Conservation (phyloP, 2,888 invertebrate species). For the Poecilus cupreus region DNA sequence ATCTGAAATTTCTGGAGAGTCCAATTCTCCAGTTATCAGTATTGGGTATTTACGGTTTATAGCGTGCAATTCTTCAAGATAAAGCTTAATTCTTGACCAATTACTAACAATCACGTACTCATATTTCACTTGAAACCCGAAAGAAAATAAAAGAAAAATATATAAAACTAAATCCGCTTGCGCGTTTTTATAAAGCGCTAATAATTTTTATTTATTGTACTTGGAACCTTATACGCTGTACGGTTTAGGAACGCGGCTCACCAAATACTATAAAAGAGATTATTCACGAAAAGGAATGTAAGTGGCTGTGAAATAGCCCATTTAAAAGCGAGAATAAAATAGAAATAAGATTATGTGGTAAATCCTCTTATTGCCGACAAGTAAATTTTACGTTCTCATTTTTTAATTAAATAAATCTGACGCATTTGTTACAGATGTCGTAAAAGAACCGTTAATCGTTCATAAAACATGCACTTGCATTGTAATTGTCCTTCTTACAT, state of each 20-base stretch:
- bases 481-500: background rate
- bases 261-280: conserved; percentile 20
- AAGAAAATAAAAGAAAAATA: conserved; percentile 20
- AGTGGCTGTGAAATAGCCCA: conserved; percentile 53
- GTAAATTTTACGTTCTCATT: conserved; percentile 16
- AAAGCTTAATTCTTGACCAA: conserved; percentile 4
- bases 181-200: conserved; percentile 21
- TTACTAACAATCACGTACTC: conserved; percentile 18
- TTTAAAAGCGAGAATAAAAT: conserved; percentile 45
- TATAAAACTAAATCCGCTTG: conserved; percentile 23
- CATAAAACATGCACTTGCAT: background rate
- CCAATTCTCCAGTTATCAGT: no score
- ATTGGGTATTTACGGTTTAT: background rate
- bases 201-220: conserved; percentile 38
- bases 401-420: conserved; percentile 51
- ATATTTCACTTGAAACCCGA: background rate
- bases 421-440: conserved; percentile 2
- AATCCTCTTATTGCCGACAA: conserved; percentile 45
- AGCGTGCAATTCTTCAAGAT: background rate
- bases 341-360: conserved; percentile 47
- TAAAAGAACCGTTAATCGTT: background rate
- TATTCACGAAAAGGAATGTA: conserved; percentile 46
- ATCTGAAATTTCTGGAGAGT: no score
- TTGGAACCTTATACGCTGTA: background rate
- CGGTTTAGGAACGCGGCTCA: conserved; percentile 20